These are phyloP conservation scores for Thermophis baileyi DNA, from an alignment of 2,113 vertebrate genomes.

Conservation along the genomic window DNA sequence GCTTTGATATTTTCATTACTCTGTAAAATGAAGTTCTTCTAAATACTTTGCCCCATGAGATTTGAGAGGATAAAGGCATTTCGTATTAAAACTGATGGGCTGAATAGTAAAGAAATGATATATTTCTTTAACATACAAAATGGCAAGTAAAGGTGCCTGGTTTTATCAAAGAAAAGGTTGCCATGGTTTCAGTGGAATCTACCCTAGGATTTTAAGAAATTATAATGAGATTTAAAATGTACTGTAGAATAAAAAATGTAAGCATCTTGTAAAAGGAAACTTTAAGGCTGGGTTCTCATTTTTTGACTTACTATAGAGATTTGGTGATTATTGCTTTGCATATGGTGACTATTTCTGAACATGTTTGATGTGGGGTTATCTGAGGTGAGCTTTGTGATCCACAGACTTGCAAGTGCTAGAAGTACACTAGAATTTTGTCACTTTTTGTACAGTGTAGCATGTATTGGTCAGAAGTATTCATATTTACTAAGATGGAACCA, in stretches of 20 bases:
- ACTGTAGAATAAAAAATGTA: not conserved
- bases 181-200: not conserved
- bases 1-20: slow-evolving; percentile 18
- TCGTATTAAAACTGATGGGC: not conserved
- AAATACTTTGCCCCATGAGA: not conserved
- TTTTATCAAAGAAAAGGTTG: not conserved
- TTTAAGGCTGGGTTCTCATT: not conserved
- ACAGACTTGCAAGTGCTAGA: not conserved
- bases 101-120: not conserved
- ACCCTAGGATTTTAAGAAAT: not conserved
- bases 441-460: not conserved
- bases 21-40: slow-evolving; percentile 10
- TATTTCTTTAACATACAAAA: not conserved
- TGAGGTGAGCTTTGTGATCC: not conserved
- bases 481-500: not conserved
- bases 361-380: not conserved
- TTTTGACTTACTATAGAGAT: not conserved
- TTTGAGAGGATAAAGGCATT: not conserved
- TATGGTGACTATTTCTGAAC: not conserved
- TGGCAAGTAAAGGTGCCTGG: not conserved
- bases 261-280: not conserved
- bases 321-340: not conserved
- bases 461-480: not conserved
- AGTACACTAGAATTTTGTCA: not conserved
- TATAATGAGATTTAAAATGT: not conserved